Evolutionary conservation across 2,888 invertebrate genomes (phyloP).

Genomic region (Timema podura): DNA sequence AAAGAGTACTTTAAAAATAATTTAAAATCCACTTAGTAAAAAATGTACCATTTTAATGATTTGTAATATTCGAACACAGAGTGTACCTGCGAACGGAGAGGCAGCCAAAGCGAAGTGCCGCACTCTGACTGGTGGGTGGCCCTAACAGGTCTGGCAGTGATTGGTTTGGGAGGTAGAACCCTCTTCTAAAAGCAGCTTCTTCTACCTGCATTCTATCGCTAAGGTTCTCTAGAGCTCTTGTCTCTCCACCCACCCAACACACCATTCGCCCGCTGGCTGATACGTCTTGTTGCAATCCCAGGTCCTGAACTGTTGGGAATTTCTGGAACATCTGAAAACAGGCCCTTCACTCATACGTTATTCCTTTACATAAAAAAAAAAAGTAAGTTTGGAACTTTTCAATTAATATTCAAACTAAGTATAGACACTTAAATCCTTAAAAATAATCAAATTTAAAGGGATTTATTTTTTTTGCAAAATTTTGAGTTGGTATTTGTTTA

Average conservation of each 20-base stretch:
- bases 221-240: conserved; percentile 55
- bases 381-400: no score
- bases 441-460: no score
- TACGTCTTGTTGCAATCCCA: conserved; percentile 52
- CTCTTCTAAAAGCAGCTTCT: conserved; percentile 46
- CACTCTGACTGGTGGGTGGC: conserved; percentile 63
- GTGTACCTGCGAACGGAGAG: conserved; percentile 60
- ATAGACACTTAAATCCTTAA: no score
- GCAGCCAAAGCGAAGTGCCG: conserved; percentile 67
- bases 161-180: conserved; percentile 65
- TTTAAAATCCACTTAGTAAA: no score
- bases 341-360: no score
- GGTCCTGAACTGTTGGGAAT: conserved; percentile 55
- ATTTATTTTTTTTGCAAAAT: no score
- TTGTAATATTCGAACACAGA: not conserved
- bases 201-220: conserved; percentile 51
- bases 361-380: no score
- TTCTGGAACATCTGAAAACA: conserved; percentile 36
- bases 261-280: conserved; percentile 49
- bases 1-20: no score
- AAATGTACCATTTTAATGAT: no score
- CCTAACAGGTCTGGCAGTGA: conserved; percentile 62
- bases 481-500: no score
- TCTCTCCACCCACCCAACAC: conserved; percentile 65
- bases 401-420: no score